Evolutionary conservation across 2,888 invertebrate genomes (phyloP).

Genomic region (Griposia aprilina): DNA sequence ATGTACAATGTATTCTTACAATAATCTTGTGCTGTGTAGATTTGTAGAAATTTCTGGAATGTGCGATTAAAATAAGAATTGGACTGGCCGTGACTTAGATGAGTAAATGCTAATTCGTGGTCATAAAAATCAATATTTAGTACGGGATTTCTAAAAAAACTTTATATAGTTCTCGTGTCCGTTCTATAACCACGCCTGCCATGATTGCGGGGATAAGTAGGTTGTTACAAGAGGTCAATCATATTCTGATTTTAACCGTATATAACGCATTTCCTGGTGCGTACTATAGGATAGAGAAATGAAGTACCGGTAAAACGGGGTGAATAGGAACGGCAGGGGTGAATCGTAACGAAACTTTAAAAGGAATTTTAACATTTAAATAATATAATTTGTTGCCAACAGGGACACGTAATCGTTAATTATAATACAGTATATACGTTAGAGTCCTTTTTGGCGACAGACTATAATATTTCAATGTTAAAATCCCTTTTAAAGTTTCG

Average conservation of each 20-base stretch:
- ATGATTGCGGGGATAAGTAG: neutral
- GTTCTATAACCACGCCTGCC: neutral
- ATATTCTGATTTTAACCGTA: conserved; percentile 16
- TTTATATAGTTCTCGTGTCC: neutral
- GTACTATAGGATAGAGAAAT: too few species aligned
- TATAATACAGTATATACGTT: too few species aligned
- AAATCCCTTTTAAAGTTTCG: too few species aligned
- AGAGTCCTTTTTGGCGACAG: too few species aligned
- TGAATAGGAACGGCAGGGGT: too few species aligned
- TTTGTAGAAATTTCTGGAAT: neutral
- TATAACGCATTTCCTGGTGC: neutral
- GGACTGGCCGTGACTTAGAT: neutral
- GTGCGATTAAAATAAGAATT: conserved; percentile 11
- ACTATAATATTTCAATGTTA: too few species aligned
- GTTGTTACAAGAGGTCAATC: neutral
- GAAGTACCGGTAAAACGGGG: too few species aligned
- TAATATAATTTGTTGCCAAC: too few species aligned
- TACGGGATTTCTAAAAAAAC: neutral
- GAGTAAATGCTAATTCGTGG: neutral
- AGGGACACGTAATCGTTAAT: too few species aligned
- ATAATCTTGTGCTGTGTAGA: neutral
- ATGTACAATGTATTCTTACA: neutral
- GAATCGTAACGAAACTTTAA: too few species aligned
- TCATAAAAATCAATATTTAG: neutral
- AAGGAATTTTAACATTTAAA: too few species aligned